Percentiles rank a stretch among this genome's conserved stretches.
Evolutionary conservation across 2,113 vertebrate species (phyloP).

Genomic region (Chaetodon auriga): DNA sequence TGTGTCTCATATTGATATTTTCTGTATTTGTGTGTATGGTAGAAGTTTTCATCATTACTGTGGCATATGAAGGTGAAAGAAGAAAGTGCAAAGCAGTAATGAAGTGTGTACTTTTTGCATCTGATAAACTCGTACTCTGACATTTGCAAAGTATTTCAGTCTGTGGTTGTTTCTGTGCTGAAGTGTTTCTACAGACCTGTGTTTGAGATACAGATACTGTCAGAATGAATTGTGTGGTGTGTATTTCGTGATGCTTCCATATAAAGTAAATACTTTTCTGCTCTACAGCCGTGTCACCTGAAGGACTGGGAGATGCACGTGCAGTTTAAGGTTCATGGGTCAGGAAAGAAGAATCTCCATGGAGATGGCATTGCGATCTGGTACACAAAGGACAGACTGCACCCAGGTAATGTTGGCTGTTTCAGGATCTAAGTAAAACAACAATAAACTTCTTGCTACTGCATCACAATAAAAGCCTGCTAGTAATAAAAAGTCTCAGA

Average conservation of each 20-base stretch:
- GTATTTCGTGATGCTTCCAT: not conserved
- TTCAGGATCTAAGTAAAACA: not conserved
- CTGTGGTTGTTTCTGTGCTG: not conserved
- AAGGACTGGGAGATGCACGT: constrained; percentile 99
- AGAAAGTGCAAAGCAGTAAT: not conserved
- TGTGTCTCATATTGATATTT: not conserved
- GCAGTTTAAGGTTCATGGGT: constrained; percentile 95
- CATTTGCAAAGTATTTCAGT: not conserved
- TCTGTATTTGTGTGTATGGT: not conserved
- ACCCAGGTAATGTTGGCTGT: constrained; percentile 83
- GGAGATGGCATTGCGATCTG: constrained; percentile 97
- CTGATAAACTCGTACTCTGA: not conserved
- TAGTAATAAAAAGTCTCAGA: not conserved
- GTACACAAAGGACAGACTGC: constrained; percentile 94
- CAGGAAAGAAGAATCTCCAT: constrained; percentile 96
- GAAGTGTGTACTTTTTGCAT: not conserved
- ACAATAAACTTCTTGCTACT: not conserved
- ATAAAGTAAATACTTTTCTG: not conserved
- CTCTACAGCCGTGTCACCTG: constrained; percentile 91
- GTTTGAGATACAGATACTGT: too few relatives aligned
- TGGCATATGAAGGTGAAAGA: too few relatives aligned
- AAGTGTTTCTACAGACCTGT: not conserved
- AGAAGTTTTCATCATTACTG: not conserved
- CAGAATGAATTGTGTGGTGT: not conserved
- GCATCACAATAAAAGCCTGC: not conserved